Evolutionary conservation across 2,113 vertebrate genomes (phyloP).

Genomic region (rabbit (Oryctolagus cuniculus)): mOryCun1.1 NC_091444.1:5114001-5114500

Average conservation of each 20-base stretch:
- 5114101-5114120: not conserved
- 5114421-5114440: too few species aligned
- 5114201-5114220: not conserved
- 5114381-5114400: too few species aligned
- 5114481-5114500: too few species aligned
- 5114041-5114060: not conserved
- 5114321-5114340: too few species aligned
- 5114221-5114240: not conserved
- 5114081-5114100: rapidly evolving
- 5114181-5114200: constrained; percentile 3
- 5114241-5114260: not conserved
- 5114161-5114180: not conserved
- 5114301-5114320: not conserved
- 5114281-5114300: not conserved
- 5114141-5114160: not conserved
- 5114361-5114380: too few species aligned
- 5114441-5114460: too few species aligned
- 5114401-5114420: too few species aligned
- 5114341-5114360: too few species aligned
- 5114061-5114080: not conserved
- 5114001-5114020: not conserved
- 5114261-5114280: not conserved
- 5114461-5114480: too few species aligned
- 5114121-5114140: not conserved
- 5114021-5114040: not conserved